Conservation (phyloP, 2,113 vertebrate genomes). For the Connochaetes taurinus region DNA sequence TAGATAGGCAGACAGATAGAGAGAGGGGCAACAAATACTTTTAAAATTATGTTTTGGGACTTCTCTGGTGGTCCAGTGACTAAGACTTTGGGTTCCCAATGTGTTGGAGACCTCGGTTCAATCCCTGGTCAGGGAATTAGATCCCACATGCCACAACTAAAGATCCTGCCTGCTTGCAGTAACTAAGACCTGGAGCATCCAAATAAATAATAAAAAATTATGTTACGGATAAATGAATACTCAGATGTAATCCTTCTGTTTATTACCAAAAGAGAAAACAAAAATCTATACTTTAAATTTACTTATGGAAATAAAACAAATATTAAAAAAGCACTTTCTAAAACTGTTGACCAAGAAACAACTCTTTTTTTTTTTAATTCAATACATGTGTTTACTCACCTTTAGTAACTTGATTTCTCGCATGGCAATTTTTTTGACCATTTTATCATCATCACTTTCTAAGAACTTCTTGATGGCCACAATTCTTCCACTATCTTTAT, state of each 20-base stretch:
- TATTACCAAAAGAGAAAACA: background rate
- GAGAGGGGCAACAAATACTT: background rate
- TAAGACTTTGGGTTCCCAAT: background rate
- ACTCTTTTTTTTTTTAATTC: background rate
- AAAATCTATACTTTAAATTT: background rate
- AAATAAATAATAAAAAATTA: background rate
- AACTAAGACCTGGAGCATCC: background rate
- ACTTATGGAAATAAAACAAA: background rate
- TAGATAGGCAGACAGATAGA: background rate
- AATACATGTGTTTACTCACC: conserved; percentile 46
- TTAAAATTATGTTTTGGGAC: background rate
- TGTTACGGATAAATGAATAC: background rate
- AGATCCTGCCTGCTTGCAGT: background rate
- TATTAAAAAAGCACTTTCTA: background rate
- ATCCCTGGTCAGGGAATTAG: background rate
- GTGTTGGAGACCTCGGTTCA: background rate
- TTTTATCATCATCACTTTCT: conserved; percentile 87
- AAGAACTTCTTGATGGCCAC: conserved; percentile 92
- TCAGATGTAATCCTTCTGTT: background rate
- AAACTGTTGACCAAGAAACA: conserved; percentile 23
- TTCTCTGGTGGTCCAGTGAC: background rate
- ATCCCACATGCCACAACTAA: background rate
- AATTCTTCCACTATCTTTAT: conserved; percentile 84
- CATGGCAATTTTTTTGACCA: conserved; percentile 87
- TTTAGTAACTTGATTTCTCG: conserved; percentile 83